Evolutionary conservation across 1,140 invertebrate species (phyloP).

Genomic region (Lordiphosa stackelbergi): DNA sequence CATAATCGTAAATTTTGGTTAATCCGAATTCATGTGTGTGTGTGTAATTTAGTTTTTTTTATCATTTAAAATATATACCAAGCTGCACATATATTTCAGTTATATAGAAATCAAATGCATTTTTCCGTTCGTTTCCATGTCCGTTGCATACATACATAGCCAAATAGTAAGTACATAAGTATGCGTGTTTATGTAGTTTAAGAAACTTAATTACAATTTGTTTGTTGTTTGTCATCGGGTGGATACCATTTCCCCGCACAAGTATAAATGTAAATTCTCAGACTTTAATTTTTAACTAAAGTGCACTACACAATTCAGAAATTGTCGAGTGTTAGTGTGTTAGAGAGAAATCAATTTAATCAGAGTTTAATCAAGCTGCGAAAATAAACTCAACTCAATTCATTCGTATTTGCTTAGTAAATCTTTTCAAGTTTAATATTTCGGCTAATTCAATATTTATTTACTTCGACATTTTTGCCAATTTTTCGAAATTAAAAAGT

Average conservation of each 20-base stretch:
- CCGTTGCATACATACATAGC: slow-evolving; percentile 29
- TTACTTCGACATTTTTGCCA: slow-evolving; percentile 35
- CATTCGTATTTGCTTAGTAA: slow-evolving; percentile 50
- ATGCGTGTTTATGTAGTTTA: slow-evolving; percentile 25
- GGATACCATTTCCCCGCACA: slow-evolving; percentile 57
- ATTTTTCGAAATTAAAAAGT: slow-evolving; percentile 41
- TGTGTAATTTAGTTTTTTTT: slow-evolving; percentile 3
- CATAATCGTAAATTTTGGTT: slow-evolving; percentile 65
- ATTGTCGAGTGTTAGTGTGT: slow-evolving; percentile 10
- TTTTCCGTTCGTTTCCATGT: slow-evolving; percentile 21
- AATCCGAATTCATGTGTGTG: slow-evolving; percentile 43
- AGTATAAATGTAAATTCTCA: slow-evolving; percentile 70
- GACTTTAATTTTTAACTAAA: slow-evolving; percentile 76
- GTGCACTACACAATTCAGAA: slow-evolving; percentile 64
- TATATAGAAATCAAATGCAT: slow-evolving; percentile 54
- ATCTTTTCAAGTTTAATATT: slow-evolving; percentile 74
- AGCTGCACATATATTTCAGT: slow-evolving; percentile 49
- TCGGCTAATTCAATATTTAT: slow-evolving; percentile 75
- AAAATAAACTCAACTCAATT: slow-evolving; percentile 3
- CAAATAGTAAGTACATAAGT: not conserved
- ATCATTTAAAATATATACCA: slow-evolving; percentile 61
- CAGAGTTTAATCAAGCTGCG: slow-evolving; percentile 29
- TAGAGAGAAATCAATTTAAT: slow-evolving; percentile 44
- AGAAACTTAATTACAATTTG: slow-evolving; percentile 59
- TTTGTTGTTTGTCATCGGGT: slow-evolving; percentile 30